Base-by-base conservation (phyloP, 2,888 invertebrate species). In the Rambutsinella grinnellia region DNA sequence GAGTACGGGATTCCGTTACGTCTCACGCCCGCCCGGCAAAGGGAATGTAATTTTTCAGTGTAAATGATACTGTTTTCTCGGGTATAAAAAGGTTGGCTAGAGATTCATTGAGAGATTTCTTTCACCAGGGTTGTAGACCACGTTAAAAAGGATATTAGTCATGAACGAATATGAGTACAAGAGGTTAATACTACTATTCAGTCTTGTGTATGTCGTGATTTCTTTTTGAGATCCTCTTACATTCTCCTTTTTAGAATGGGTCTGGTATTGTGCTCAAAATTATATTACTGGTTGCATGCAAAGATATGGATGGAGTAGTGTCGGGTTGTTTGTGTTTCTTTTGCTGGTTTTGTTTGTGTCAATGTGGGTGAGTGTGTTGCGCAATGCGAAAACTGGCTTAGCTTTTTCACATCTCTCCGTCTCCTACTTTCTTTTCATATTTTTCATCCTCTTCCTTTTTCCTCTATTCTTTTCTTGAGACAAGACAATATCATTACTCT, bases 341-440 rank as follows among this genome's bases (percentile, higher is more conserved):
- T 36, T 13, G 6, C 27, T 28, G 24, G 28, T 57, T 54, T 44
- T 57, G 57, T 57, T 57, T 57, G 36, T 36, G 36, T 36, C 36
- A 36, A 36, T 5, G 36, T 36, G 36, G 13, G 36, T 27, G 54
- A 5, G 49, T 54, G 54, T 57, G 65, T 76, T 76, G 76, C 76
- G 76, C 76, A 76, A 63, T 76, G 76, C 76, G 76, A 76, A 70
- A 76, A 76, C 76, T 76, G 58, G 27, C 54, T 70, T 63, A 10
- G 26, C 3, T 58, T 68, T 49, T 15, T 65, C 46, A 19, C 23
- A 21, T 44, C 56, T 13, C 23, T 19, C 21, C 21, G 13, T 46
- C 8, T 27, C 46, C 3, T 36, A 28, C 19, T n/a, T n/a, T 3
- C 15, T 26, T 47, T 62, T 62, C 49, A 17, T 49, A 23, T 69